Evolutionary conservation across 2,113 vertebrate species (phyloP).

Genomic region (Xenopus laevis): DNA sequence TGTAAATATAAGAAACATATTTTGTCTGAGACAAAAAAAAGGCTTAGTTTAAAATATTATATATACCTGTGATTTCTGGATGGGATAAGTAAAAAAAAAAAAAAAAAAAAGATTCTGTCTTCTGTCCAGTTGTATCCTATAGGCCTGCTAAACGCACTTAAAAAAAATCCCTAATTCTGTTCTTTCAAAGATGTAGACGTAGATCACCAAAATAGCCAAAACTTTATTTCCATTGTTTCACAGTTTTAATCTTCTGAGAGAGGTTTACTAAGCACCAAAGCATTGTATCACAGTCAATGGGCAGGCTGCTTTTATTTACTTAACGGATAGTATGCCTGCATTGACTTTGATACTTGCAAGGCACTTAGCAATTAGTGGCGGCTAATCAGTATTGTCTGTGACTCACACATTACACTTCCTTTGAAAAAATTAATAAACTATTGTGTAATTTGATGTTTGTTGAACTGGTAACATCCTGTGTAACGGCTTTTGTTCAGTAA

Average conservation of each 20-base stretch:
- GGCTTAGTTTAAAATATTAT: constrained; percentile 63
- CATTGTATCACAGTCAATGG: constrained; percentile 3
- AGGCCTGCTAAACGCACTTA: constrained; percentile 56
- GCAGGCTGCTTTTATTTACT: neutral
- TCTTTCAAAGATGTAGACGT: constrained; percentile 59
- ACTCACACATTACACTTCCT: constrained; percentile 73
- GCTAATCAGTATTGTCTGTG: constrained; percentile 70
- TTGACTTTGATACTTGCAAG: neutral
- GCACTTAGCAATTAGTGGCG: constrained; percentile 23
- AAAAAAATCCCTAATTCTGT: constrained; percentile 56
- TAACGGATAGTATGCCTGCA: neutral
- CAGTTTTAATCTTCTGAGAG: constrained; percentile 58
- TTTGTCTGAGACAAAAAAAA: constrained; percentile 57
- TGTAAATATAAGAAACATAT: constrained; percentile 66
- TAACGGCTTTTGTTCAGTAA: constrained; percentile 69
- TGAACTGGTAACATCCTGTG: constrained; percentile 70
- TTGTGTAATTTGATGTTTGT: constrained; percentile 78
- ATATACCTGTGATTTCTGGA: constrained; percentile 58
- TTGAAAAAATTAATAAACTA: constrained; percentile 64
- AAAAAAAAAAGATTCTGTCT: constrained; percentile 53
- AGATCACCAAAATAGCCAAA: constrained; percentile 60
- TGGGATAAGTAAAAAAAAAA: constrained; percentile 6
- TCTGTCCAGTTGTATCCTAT: constrained; percentile 56
- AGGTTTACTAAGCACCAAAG: constrained; percentile 21
- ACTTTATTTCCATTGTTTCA: constrained; percentile 66